A percentile compares a stretch with the other conserved stretches of the same genome.
Conservation (phyloP, 2,113 vertebrate species). For the Pelvicachromis taeniatus region DNA sequence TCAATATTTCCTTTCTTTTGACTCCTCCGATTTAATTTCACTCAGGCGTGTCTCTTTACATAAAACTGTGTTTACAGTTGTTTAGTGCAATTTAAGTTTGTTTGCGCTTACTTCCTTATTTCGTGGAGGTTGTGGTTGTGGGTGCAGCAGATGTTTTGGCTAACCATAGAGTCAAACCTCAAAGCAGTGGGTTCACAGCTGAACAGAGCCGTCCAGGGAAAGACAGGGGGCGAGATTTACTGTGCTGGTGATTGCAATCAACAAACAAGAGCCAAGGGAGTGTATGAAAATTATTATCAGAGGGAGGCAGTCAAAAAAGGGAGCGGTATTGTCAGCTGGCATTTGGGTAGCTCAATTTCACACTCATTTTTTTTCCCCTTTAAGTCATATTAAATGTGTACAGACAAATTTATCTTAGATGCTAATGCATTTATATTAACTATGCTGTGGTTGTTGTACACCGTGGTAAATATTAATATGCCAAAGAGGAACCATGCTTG, state of each 20-base stretch:
- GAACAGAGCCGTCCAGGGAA: neutral
- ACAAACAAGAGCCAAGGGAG: neutral
- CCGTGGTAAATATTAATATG: neutral
- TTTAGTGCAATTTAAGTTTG: neutral
- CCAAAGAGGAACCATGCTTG: neutral
- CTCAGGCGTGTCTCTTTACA: neutral
- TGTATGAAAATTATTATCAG: neutral
- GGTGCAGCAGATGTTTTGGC: conserved; percentile 26
- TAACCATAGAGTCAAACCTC: neutral
- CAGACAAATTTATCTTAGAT: neutral
- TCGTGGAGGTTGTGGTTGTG: neutral
- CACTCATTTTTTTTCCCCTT: rapidly evolving
- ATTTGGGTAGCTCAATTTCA: neutral
- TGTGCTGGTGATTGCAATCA: neutral
- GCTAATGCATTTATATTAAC: neutral
- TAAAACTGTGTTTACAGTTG: neutral
- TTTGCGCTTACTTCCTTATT: neutral
- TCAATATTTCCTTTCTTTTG: neutral
- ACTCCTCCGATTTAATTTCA: neutral
- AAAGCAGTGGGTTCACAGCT: neutral
- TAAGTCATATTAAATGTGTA: neutral
- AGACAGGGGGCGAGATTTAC: neutral
- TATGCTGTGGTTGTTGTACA: neutral
- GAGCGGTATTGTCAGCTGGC: neutral
- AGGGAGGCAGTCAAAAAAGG: neutral